These are phyloP conservation scores for Colius striatus DNA, from an alignment of 2,113 vertebrate species.

Conservation along the genomic window DNA sequence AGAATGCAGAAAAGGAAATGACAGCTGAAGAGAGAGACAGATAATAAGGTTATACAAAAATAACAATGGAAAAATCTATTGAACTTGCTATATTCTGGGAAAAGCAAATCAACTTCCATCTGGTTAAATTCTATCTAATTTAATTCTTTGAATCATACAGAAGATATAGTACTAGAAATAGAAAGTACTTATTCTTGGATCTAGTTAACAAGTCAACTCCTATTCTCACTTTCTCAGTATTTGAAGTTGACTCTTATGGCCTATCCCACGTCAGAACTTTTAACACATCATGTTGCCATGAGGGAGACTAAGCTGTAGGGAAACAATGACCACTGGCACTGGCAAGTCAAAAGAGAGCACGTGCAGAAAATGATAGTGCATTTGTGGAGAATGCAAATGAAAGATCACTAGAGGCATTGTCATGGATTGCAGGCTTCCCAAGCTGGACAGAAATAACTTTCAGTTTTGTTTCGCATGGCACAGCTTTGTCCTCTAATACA, in stretches of 20 bases:
- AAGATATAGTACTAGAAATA: background rate
- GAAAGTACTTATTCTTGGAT: background rate
- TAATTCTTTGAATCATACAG: background rate
- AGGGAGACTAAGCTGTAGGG: background rate
- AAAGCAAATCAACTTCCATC: conserved; percentile 8
- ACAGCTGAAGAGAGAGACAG: background rate
- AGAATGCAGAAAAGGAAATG: background rate
- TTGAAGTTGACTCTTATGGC: background rate
- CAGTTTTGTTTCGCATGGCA: background rate
- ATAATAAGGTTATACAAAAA: conserved; percentile 20
- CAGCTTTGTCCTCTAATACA: background rate
- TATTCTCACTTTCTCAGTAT: background rate
- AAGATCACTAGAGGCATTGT: background rate
- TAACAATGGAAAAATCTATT: conserved; percentile 22
- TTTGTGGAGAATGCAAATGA: background rate
- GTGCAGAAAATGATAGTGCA: background rate
- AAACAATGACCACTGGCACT: background rate
- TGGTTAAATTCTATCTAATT: conserved; percentile 34
- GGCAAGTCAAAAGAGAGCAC: background rate
- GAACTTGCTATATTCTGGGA: background rate
- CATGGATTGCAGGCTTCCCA: background rate
- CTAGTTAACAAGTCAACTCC: background rate
- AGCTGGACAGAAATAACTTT: background rate
- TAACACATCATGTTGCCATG: background rate
- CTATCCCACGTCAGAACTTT: background rate